Evolutionary conservation across 2,888 invertebrate species (phyloP).

Genomic region (Agrochola macilenta): DNA sequence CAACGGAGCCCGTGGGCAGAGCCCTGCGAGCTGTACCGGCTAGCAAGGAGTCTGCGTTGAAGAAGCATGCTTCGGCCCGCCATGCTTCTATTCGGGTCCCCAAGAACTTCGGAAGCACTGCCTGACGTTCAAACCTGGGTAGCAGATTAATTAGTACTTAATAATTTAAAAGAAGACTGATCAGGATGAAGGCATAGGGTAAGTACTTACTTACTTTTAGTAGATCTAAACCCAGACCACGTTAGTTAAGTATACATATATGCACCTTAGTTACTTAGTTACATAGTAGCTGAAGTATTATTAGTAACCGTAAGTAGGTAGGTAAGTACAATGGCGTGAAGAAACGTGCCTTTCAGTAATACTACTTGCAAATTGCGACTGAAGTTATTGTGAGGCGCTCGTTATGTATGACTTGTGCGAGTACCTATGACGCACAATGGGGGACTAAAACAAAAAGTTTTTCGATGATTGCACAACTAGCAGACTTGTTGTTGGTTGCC

Average conservation of each 20-base stretch:
- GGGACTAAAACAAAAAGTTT: slow-evolving; percentile 31
- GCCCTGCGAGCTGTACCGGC: slow-evolving; percentile 96
- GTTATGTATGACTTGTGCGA: background rate
- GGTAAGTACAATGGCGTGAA: background rate
- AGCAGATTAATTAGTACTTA: slow-evolving; percentile 4
- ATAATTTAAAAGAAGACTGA: background rate
- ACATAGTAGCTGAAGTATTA: background rate
- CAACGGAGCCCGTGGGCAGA: slow-evolving; percentile 93
- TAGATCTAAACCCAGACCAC: background rate
- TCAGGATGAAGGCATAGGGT: background rate
- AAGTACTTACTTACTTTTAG: background rate
- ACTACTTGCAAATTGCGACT: background rate
- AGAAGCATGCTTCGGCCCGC: slow-evolving; percentile 95
- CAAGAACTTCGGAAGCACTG: slow-evolving; percentile 98
- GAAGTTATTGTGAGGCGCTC: slow-evolving; percentile 2
- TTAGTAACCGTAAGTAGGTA: background rate
- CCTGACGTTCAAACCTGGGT: slow-evolving; percentile 96
- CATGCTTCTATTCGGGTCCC: slow-evolving; percentile 97
- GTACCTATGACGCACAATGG: slow-evolving; percentile 28
- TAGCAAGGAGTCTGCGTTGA: slow-evolving; percentile 96
- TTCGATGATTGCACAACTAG: slow-evolving; percentile 24
- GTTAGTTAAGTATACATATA: background rate
- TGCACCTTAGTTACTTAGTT: no score
- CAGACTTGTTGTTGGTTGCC: slow-evolving; percentile 18
- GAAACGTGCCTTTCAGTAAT: background rate